A percentile compares a stretch with the other conserved stretches of the same genome.
These are phyloP conservation scores for Cydia amplana DNA, from an alignment of 1,140 invertebrate species.

Conservation along the genomic window DNA sequence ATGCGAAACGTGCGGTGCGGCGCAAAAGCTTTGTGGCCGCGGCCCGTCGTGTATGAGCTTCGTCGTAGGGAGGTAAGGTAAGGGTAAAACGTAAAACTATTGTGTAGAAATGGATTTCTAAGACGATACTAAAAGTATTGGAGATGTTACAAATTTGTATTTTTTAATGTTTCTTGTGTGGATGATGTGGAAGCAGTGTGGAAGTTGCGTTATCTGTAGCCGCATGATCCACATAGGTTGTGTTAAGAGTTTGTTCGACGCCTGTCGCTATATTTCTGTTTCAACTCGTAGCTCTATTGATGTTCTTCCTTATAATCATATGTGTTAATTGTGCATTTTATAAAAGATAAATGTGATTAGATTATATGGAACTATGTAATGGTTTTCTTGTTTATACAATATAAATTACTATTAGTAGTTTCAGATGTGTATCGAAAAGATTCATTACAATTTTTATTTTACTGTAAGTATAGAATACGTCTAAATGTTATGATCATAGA, in stretches of 20 bases:
- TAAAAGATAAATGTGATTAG: slow-evolving; percentile 65
- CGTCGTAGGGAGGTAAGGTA: slow-evolving; percentile 62
- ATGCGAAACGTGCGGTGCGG: slow-evolving; percentile 48
- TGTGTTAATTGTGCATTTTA: slow-evolving; percentile 59
- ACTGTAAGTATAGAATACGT: slow-evolving; percentile 34
- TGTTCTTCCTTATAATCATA: slow-evolving; percentile 47
- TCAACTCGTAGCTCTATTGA: slow-evolving; percentile 39
- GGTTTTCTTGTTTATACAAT: slow-evolving; percentile 62
- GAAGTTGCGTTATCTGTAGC: background rate
- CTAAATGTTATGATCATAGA: slow-evolving; percentile 45
- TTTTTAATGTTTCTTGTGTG: slow-evolving; percentile 44
- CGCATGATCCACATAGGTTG: slow-evolving; percentile 9
- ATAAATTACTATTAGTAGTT: slow-evolving; percentile 41
- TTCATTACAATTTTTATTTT: slow-evolving; percentile 39
- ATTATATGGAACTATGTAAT: slow-evolving; percentile 64
- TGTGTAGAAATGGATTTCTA: slow-evolving; percentile 73
- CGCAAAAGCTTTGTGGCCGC: slow-evolving; percentile 60
- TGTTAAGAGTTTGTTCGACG: slow-evolving; percentile 20
- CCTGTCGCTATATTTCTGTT: slow-evolving; percentile 41
- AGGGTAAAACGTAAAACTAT: slow-evolving; percentile 70
- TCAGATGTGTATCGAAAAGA: slow-evolving; percentile 38
- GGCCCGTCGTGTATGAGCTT: slow-evolving; percentile 73
- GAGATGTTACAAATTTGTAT: slow-evolving; percentile 78
- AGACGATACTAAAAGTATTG: slow-evolving; percentile 74
- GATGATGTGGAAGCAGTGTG: slow-evolving; percentile 41